Base-by-base conservation (phyloP, 2,113 vertebrate genomes). In the Vimba vimba region DNA sequence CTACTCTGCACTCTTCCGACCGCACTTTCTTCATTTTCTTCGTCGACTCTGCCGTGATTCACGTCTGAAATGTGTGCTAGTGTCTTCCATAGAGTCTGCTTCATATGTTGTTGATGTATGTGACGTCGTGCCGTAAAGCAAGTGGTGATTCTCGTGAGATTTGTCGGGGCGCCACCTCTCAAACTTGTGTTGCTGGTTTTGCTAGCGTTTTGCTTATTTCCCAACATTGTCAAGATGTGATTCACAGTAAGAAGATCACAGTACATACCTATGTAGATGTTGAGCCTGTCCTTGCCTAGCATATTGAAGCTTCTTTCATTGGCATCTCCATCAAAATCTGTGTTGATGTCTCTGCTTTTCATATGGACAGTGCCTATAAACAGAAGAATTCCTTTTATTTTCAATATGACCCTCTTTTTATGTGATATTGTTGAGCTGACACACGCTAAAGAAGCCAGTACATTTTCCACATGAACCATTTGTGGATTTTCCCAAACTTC, bases 241-340 rank as follows among this genome's bases (percentile, higher is more conserved):
- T 25, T 62, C 59, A 27, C 50, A 71, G 27, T n/a, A 17, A 4
- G 57, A 68, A 39, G 6, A 43, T 19, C 55, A 21, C 21, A 45
- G 10, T 36, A 23, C 77, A 87, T 88, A 95, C 95, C 95, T 55
- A 94, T 94, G 82, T 96, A 96, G 85, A 82, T 93, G 90, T 94
- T 66, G n/a, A 89, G 71, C 52, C 30, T 91, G 0, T 84, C 74
- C 52, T 88, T 50, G 6, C 50, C 81, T 19, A 83, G 7, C n/a
- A 75, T 45, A 0, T 45, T 85, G 78, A 96, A 93, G 1, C 33
- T 4, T 86, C 75, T 91, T 10, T 1, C 12, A 1, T 0, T 10
- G 19, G 69, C 52, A 84, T 91, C 91, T 91, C 91, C 95, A 33
- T 84, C 4, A 0, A 88, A 83, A 0, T 0, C 39, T n/a, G 92